Evolutionary conservation across 2,113 vertebrate species (phyloP).

Genomic region (Rissa tridactyla): DNA sequence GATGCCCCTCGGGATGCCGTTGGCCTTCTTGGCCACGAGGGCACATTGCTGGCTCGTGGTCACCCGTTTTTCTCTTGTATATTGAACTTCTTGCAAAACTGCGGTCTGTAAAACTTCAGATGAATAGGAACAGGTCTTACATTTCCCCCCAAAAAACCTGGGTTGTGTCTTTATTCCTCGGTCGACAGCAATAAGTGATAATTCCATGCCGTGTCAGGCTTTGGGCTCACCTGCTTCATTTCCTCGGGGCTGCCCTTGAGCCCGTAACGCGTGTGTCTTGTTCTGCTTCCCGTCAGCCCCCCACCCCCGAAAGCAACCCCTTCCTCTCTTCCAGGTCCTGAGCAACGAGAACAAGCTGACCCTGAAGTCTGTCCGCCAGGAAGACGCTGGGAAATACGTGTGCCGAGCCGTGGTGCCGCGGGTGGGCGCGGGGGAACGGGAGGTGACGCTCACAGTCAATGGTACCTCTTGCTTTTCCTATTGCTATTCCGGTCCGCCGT

Average conservation of each 20-base stretch:
- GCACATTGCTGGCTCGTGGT: no score
- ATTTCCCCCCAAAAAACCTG: fast-evolving
- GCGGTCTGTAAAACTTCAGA: neutral
- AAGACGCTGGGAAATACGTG: conserved; percentile 96
- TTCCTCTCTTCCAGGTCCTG: conserved; percentile 82
- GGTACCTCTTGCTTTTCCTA: conserved; percentile 73
- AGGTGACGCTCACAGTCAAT: conserved; percentile 94
- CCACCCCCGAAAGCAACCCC: neutral
- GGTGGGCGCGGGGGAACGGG: conserved; percentile 91
- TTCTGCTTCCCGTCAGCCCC: neutral
- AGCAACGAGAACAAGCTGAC: conserved; percentile 96
- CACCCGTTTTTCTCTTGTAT: neutral
- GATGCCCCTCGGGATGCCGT: no score
- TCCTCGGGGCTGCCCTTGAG: neutral
- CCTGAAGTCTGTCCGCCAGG: conserved; percentile 91
- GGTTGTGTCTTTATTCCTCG: neutral
- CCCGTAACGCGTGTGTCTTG: fast-evolving
- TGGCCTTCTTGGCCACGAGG: no score
- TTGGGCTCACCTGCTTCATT: neutral
- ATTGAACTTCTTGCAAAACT: neutral
- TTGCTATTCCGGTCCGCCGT: fast-evolving
- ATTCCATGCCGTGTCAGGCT: neutral
- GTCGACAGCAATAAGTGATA: neutral
- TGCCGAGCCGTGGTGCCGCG: conserved; percentile 94
- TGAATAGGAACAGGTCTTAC: neutral